These are phyloP conservation scores for Spodoptera littoralis DNA, from an alignment of 2,888 invertebrate species.

Conservation along the genomic window DNA sequence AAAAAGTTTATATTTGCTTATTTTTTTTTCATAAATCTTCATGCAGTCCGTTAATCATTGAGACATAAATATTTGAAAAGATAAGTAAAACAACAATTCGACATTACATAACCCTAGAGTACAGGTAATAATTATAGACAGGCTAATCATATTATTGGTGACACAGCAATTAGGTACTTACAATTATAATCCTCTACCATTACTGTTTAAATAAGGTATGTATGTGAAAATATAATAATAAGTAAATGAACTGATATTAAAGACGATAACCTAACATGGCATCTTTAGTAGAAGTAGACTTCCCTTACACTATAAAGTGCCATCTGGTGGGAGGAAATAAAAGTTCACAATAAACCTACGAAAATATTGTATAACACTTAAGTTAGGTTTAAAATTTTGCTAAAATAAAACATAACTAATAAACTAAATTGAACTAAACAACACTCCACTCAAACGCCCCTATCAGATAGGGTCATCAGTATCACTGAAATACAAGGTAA, in stretches of 20 bases:
- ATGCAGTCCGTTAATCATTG: constrained; percentile 75
- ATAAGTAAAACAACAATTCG: constrained; percentile 66
- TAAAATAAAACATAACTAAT: constrained; percentile 89
- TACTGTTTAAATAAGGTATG: constrained; percentile 72
- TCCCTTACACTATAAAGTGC: constrained; percentile 73
- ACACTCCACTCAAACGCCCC: constrained; percentile 83
- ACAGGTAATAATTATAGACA: constrained; percentile 77
- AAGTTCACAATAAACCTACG: constrained; percentile 84
- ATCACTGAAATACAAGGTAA: constrained; percentile 85
- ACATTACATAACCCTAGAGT: constrained; percentile 74
- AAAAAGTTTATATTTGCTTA: constrained; percentile 61
- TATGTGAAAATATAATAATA: constrained; percentile 69
- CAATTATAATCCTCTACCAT: constrained; percentile 79
- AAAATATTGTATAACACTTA: constrained; percentile 88
- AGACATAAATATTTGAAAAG: constrained; percentile 66
- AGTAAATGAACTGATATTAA: constrained; percentile 75
- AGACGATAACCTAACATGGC: constrained; percentile 81
- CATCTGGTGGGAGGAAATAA: constrained; percentile 87
- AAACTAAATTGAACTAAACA: constrained; percentile 89
- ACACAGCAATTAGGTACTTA: constrained; percentile 85
- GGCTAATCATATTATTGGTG: constrained; percentile 87
- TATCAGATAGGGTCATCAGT: constrained; percentile 83
- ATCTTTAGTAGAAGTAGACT: constrained; percentile 68
- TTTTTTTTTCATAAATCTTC: constrained; percentile 56
- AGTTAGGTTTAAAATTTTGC: constrained; percentile 88